Base-by-base conservation (phyloP, 2,797 vertebrate species). In the Chelon labrosus region DNA sequence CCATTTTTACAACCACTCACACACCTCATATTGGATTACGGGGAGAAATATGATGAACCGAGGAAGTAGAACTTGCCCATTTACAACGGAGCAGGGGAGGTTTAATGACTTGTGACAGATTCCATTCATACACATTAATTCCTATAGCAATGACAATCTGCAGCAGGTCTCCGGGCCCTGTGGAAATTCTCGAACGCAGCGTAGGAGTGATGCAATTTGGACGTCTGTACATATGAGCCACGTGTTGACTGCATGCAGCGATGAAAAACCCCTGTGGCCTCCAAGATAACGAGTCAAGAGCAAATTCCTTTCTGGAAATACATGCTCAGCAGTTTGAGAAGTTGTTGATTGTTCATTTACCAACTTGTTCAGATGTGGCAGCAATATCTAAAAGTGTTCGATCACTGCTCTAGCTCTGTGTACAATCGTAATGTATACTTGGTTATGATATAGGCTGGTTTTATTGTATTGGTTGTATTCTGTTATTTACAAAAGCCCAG, bases 21-120 rank as follows among this genome's bases (percentile, higher is more conserved):
- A 89, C 79, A 85, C 70, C 87, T 89, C 51, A 27, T 80, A 91
- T 89, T 87, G 76, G 86, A 91, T 93, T 89, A 92, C 58, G 77
- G 79, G 75, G 76, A 84, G 88, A 91, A 84, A 90, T 87, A 80
- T 91, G 87, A 90, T 82, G 80, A 88, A 82, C 52, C 71, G 35
- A 76, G 70, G 70, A 83, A 80, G 83, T 79, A 78, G 79, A 75
- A 68, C 72, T 80, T 51, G 53, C 54, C 77, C 83, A 84, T 88
- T 89, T 89, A 87, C 62, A 79, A 74, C 74, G 77, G 74, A 83
- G 70, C 83, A 52, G 64, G 53, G 80, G 77, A 82, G 72, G 73
- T 86, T 88, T 89, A 89, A 90, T 91, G 83, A 57, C 55, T 64
- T 80, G 80, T 78, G 82, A 90, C 83, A 82, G 79, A 77, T 82